These are phyloP conservation scores for Lamellibrachia luymesi DNA, from an alignment of 1,140 invertebrate genomes.

Conservation along the genomic window DNA sequence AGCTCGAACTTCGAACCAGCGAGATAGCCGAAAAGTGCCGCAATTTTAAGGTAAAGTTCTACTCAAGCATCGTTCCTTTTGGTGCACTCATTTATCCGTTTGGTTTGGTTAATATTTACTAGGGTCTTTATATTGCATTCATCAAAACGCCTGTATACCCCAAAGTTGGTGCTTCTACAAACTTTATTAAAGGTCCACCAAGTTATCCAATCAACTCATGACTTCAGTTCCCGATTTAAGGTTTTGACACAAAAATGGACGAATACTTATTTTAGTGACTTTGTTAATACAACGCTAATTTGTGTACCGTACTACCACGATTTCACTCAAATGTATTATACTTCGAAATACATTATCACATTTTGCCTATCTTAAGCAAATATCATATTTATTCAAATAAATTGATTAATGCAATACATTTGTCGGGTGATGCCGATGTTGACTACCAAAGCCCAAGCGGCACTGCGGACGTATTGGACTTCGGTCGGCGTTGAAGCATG, in stretches of 20 bases:
- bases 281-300: neutral
- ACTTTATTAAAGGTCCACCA: neutral
- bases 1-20: neutral
- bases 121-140: neutral
- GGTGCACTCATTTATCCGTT: neutral
- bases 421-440: neutral
- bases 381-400: neutral
- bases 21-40: neutral
- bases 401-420: neutral
- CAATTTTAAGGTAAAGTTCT: neutral
- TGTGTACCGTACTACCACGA: neutral
- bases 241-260: constrained; percentile 5
- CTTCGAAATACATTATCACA: neutral
- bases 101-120: neutral
- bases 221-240: neutral
- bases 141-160: neutral
- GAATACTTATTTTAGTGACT: neutral
- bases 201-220: constrained; percentile 5
- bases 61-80: neutral
- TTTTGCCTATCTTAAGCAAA: neutral
- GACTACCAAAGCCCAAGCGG: neutral
- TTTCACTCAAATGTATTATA: neutral
- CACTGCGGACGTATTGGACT: neutral
- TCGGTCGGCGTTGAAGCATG: neutral
- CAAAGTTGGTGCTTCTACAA: neutral